A percentile compares a stretch with the other conserved stretches of the same genome.
phyloP scores from a whole-genome alignment of 2,888 invertebrate species.

The Nipponacmea schrenckii region DNA sequence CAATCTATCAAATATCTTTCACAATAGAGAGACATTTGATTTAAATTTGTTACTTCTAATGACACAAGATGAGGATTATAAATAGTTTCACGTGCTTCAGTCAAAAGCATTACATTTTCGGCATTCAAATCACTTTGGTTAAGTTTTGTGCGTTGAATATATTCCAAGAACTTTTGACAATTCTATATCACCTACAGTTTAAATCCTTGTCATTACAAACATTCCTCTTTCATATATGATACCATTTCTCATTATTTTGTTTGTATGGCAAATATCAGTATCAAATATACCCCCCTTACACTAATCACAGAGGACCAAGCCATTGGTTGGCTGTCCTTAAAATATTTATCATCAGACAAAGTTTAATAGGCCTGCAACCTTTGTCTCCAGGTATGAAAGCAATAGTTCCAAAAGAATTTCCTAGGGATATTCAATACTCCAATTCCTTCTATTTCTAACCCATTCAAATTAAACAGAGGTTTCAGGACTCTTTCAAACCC shows the following conservation, averaged over 20 bases:
- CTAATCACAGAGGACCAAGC: neutral
- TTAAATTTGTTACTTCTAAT: too few species aligned
- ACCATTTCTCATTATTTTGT: neutral
- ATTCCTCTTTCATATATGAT: too few species aligned
- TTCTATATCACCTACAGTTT: too few species aligned
- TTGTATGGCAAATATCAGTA: neutral
- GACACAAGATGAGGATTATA: too few species aligned
- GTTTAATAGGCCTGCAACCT: conserved; percentile 1
- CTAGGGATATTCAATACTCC: neutral
- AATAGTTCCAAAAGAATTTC: conserved; percentile 8
- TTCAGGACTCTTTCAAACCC: neutral
- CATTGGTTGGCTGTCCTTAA: neutral
- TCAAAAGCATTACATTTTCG: too few species aligned
- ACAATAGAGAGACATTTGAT: too few species aligned
- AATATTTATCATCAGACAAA: neutral
- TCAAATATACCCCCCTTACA: neutral
- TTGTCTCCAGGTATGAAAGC: conserved; percentile 15
- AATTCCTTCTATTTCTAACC: conserved; percentile 10
- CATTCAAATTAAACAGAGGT: conserved; percentile 10
- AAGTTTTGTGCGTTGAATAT: too few species aligned
- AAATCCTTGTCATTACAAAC: too few species aligned
- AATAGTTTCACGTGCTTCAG: too few species aligned
- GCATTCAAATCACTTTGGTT: too few species aligned
- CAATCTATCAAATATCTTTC: too few species aligned
- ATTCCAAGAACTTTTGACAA: too few species aligned